A percentile compares a stretch with the other conserved stretches of the same genome.
Evolutionary conservation across 2,113 vertebrate genomes (phyloP).

Genomic region (Cygnus atratus): DNA sequence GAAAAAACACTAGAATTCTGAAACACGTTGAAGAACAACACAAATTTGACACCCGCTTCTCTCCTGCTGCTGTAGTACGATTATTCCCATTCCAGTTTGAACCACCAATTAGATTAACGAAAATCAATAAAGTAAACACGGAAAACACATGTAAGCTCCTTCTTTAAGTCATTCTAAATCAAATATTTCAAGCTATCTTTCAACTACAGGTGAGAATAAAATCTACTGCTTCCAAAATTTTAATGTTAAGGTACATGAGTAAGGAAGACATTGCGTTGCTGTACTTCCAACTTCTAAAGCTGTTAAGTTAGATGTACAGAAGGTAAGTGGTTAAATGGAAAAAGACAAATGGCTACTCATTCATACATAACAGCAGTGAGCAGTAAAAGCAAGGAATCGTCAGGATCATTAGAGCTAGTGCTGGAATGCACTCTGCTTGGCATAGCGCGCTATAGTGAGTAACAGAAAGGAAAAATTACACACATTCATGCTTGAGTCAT

Average conservation of each 20-base stretch:
- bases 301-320: not conserved
- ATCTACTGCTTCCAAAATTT: not conserved
- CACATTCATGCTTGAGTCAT: slow-evolving; percentile 62
- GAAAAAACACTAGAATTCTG: not conserved
- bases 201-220: not conserved
- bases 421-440: slow-evolving; percentile 36
- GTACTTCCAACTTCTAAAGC: not conserved
- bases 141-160: not conserved
- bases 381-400: not conserved
- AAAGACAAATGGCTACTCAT: not conserved
- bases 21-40: not conserved
- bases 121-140: not conserved
- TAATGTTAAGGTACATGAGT: not conserved
- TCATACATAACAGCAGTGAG: not conserved
- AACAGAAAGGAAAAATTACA: slow-evolving; percentile 37
- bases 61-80: not conserved
- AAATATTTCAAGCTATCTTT: not conserved
- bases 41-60: not conserved
- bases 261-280: not conserved
- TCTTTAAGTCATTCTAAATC: not conserved
- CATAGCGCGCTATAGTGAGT: not conserved
- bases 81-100: not conserved
- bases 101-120: not conserved
- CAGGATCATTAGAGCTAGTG: rapidly evolving
- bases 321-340: not conserved